Base-by-base conservation (phyloP, 2,797 vertebrate genomes). In the Octomys mimax region DNA sequence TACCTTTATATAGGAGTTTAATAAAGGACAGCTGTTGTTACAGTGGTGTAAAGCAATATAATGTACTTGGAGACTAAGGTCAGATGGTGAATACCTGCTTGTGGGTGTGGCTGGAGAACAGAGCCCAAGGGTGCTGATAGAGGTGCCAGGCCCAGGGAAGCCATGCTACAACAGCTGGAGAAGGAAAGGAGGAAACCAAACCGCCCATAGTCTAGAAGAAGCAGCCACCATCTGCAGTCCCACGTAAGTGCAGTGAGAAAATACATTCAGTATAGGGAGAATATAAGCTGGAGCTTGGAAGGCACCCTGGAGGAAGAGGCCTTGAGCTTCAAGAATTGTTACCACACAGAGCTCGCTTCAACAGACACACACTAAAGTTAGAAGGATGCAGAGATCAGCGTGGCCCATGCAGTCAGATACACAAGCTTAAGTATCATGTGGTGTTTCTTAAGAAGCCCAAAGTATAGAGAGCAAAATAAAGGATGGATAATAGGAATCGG, bases 1-100 rank as follows among this genome's bases (percentile, higher is more conserved):
- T 82, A 91, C n/a, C 59, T 97, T 94, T 49, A 59, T 31, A 8
- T 0, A 84, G 62, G 68, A 92, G 14, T 86, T 96, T 87, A 95
- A 77, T 94, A 93, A 96, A 64, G 83, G 80, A 31, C 31, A 90
- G 7, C 73, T 82, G 1, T 94, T 94, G 22, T 16, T 95, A 26
- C 80, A 22, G 31, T 92, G 36, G 88, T 89, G 33, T 18, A 70
- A 92, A 96, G 11, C 78, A 82, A 52, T 39, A 13, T 92, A 77
- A 89, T 66, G 21, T 90, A 82, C 49, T 89, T 71, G 39, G 31
- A 95, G 80, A 39, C 21, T 68, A 49, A 83, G 81, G 6, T 57
- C 77, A n/a, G 42, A 70, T 57, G 4, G 49, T 86, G 6, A 87
- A 62, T 79, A 77, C 70, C 26, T 62, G 64, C 83, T 39, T 84